Evolutionary conservation across 2,113 vertebrate species (phyloP).

Genomic region (Tretioscincus oriximinensis): DNA sequence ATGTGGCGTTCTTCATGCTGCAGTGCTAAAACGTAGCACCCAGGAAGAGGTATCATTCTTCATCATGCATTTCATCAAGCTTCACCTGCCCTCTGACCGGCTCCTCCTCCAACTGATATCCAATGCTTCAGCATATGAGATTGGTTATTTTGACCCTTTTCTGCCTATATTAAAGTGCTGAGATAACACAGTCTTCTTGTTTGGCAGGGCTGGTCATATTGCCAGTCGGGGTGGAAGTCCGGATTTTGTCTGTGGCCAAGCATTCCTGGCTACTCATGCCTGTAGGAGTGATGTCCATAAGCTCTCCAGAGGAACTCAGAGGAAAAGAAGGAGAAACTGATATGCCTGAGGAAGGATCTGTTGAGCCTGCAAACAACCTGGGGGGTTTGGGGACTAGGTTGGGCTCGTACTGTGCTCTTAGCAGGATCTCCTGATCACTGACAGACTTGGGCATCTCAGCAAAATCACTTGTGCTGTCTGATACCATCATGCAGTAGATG

Average conservation of each 20-base stretch:
- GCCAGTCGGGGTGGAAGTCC: conserved; percentile 86
- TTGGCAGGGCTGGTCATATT: conserved; percentile 70
- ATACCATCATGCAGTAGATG: conserved; percentile 86
- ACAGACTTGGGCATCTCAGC: conserved; percentile 77
- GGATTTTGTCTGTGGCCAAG: conserved; percentile 82
- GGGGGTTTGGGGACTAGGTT: conserved; percentile 96
- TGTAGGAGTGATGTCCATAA: conserved; percentile 91
- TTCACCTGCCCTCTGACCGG: conserved; percentile 30
- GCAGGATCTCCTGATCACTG: conserved; percentile 87
- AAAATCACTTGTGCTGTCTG: conserved; percentile 78
- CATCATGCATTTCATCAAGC: conserved; percentile 36
- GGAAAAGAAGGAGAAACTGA: conserved; percentile 96
- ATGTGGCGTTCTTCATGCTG: conserved; percentile 55
- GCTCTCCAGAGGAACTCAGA: conserved; percentile 93
- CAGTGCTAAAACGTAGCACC: conserved; percentile 28
- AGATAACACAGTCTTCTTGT: conserved; percentile 80
- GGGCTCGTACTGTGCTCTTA: conserved; percentile 92
- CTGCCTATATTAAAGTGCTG: conserved; percentile 73
- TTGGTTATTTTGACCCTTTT: conserved; percentile 41
- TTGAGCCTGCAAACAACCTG: conserved; percentile 89
- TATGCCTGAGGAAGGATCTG: conserved; percentile 96
- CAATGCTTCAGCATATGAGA: conserved; percentile 41
- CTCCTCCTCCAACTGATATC: conserved; percentile 43
- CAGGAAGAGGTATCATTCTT: conserved; percentile 31
- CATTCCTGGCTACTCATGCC: conserved; percentile 84